Base-by-base conservation (phyloP, 23 tunicate genomes). In the Styela plicata region DNA sequence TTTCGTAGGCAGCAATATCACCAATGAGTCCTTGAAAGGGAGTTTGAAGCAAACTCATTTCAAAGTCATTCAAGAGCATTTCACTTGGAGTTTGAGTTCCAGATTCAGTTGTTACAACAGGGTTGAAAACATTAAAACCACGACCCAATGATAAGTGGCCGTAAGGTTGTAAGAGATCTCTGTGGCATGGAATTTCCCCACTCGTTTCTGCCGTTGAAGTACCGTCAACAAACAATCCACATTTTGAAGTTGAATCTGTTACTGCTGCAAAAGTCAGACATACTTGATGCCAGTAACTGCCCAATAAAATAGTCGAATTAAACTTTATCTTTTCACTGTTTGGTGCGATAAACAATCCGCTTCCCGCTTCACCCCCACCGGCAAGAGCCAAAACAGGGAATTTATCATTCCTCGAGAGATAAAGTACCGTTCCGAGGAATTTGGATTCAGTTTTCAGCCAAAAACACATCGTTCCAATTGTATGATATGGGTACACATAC, bases 261-360 rank as follows among this genome's bases (percentile, higher is more conserved):
- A 21, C 17, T 17, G 64, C 21, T 37, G 67, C 81, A 17, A 76
- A 44, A 13, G 28, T 53, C 16, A 76, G 26, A 44, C 81, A 76
- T 13, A 76, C 30, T n/a, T 76, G 68, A n/a, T 76, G 81, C 81
- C 81, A 76, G 36, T 36, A 23, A 53, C 22, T 33, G 65, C 44
- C 81, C 31, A 33, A 17, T 27, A 76, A 24, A 17, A 44, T 19
- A 0, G 32, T 76, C 1, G 64, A 21, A 44, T 76, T 30, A 53
- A 76, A 76, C 17, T 52, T 22, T 24, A 76, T 26, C 27, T 24
- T 44, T 76, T 76, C 81, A 17, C 66, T 67, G 1, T 76, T 76
- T 24, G 81, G 81, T 26, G 64, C 64, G 22, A 76, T 52, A 26
- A 76, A 36, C 36, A 76, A 25, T 23, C 81, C 81, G 44, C 53